Evolutionary conservation across 2,113 vertebrate species (phyloP).

Genomic region (Hypomesus transpacificus): DNA sequence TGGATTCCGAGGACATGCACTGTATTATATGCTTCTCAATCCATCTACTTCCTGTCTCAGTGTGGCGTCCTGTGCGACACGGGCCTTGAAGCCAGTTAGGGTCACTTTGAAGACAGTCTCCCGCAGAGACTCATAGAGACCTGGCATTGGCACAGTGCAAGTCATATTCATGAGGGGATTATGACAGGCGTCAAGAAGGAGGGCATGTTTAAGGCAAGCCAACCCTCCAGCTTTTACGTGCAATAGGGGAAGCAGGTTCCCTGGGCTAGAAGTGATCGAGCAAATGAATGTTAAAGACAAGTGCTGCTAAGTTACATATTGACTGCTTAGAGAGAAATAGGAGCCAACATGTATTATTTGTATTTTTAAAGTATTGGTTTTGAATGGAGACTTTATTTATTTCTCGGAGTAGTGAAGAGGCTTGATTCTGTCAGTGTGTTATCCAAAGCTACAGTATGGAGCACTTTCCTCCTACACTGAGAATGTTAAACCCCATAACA

Average conservation of each 20-base stretch:
- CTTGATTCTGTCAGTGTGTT: slow-evolving; percentile 56
- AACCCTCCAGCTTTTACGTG: slow-evolving; percentile 1
- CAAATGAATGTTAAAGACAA: slow-evolving; percentile 56
- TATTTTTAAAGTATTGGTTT: slow-evolving; percentile 47
- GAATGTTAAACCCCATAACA: slow-evolving; percentile 15
- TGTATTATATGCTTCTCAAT: slow-evolving; percentile 38
- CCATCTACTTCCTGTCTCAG: slow-evolving; percentile 46
- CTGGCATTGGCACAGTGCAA: slow-evolving; percentile 46
- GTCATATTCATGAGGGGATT: slow-evolving; percentile 35
- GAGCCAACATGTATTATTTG: slow-evolving; percentile 68
- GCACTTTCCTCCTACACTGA: slow-evolving; percentile 43
- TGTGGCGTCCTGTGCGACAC: slow-evolving; percentile 51
- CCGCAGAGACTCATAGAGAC: slow-evolving; percentile 29
- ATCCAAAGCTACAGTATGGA: slow-evolving; percentile 42
- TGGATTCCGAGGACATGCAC: slow-evolving; percentile 19
- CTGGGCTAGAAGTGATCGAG: slow-evolving; percentile 35
- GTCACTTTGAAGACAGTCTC: slow-evolving; percentile 11
- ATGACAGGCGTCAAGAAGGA: slow-evolving; percentile 7
- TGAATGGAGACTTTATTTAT: slow-evolving; percentile 44
- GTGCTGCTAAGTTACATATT: slow-evolving; percentile 70
- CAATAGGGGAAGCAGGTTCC: slow-evolving; percentile 26
- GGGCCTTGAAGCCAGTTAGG: slow-evolving; percentile 45
- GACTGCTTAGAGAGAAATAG: slow-evolving; percentile 46
- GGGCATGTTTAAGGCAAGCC: slow-evolving; percentile 12
- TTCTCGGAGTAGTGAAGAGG: slow-evolving; percentile 46